phyloP scores from a whole-genome alignment of 2,113 vertebrate species.

The Callospermophilus lateralis region DNA sequence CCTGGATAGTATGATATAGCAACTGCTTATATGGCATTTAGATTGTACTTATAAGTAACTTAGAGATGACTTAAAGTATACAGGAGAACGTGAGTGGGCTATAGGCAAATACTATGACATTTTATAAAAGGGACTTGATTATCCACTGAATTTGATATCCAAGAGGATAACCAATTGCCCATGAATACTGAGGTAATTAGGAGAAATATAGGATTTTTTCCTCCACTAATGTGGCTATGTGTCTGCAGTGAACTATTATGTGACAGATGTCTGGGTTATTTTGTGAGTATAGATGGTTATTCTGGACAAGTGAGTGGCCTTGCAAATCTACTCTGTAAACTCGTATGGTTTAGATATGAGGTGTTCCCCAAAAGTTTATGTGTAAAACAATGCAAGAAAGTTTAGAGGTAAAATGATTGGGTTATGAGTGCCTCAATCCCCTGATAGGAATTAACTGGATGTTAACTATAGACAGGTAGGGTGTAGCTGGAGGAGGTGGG shows the following conservation, averaged over 20 bases:
- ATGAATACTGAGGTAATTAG: not conserved
- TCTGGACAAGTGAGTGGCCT: not conserved
- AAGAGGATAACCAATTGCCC: not conserved
- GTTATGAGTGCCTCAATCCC: no score
- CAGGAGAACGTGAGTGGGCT: not conserved
- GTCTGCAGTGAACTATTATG: not conserved
- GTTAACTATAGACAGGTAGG: no score
- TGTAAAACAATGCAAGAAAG: no score
- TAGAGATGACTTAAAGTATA: not conserved
- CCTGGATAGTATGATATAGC: not conserved
- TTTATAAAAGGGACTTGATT: not conserved
- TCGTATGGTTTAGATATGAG: no score
- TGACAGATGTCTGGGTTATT: not conserved
- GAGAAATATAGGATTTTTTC: not conserved
- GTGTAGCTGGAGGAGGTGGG: no score
- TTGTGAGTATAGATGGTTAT: not conserved
- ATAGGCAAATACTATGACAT: not conserved
- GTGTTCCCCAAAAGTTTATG: no score
- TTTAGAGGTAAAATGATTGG: no score
- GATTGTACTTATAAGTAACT: not conserved
- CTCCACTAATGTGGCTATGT: not conserved
- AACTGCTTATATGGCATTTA: not conserved
- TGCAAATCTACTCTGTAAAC: not conserved
- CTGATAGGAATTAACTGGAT: no score
- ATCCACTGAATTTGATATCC: not conserved